Evolutionary conservation across 2,797 vertebrate genomes (phyloP).

Genomic region (Pachyuromys duprasi): DNA sequence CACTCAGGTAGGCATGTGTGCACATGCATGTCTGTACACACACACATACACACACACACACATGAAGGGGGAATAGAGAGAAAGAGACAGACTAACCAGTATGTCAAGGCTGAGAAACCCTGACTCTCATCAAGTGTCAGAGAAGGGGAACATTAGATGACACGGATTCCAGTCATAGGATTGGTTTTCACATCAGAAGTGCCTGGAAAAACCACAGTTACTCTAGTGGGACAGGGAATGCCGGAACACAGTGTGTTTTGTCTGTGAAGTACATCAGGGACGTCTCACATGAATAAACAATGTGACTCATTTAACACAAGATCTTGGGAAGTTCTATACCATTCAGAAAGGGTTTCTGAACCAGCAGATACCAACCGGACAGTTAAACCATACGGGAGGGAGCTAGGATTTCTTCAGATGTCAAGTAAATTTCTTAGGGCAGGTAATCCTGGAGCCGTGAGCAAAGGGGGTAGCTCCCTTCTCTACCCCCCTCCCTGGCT

Average conservation of each 20-base stretch:
- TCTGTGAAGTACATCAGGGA: not conserved
- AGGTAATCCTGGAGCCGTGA: not conserved
- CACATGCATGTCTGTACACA: not conserved
- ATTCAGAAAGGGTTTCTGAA: constrained; percentile 1
- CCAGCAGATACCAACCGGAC: not conserved
- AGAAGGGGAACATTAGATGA: not conserved
- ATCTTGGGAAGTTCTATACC: not conserved
- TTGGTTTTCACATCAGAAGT: not conserved
- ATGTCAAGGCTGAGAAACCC: not conserved
- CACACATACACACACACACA: not conserved
- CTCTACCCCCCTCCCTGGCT: not conserved
- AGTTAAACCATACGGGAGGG: accelerated
- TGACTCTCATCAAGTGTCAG: not conserved
- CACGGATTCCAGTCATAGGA: not conserved
- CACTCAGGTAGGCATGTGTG: not conserved
- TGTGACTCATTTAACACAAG: not conserved
- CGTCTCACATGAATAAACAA: not conserved
- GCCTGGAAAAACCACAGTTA: not conserved
- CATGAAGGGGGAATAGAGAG: not conserved
- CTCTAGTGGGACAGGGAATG: not conserved
- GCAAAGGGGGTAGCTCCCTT: not conserved
- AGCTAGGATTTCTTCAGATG: not conserved
- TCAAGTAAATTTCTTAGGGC: not conserved
- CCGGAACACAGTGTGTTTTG: not conserved
- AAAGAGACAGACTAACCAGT: not conserved